Evolutionary conservation across 2,113 vertebrate species (phyloP).

Genomic region (Ictalurus furcatus): DNA sequence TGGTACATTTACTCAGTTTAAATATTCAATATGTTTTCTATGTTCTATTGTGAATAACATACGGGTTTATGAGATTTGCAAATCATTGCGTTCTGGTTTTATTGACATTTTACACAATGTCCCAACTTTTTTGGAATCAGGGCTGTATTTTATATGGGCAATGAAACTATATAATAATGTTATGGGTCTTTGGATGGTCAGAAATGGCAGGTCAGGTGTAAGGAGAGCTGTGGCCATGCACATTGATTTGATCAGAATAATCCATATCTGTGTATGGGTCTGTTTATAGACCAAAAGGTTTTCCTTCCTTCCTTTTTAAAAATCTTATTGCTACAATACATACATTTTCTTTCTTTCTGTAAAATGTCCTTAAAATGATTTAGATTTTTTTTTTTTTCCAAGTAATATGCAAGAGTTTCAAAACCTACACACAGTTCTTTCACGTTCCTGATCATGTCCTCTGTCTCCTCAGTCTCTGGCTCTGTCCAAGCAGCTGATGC

Average conservation of each 20-base stretch:
- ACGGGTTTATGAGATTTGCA: too few relatives aligned
- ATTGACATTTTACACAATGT: too few relatives aligned
- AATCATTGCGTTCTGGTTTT: too few relatives aligned
- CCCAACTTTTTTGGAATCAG: too few relatives aligned
- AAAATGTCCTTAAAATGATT: neutral
- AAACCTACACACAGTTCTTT: neutral
- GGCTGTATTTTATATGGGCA: neutral
- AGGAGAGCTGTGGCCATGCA: neutral
- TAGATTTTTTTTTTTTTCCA: too few relatives aligned
- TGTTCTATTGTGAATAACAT: too few relatives aligned
- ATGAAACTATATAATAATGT: neutral
- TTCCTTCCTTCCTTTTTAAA: neutral
- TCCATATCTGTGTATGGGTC: neutral
- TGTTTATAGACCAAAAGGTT: neutral
- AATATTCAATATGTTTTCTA: too few relatives aligned
- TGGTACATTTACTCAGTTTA: too few relatives aligned
- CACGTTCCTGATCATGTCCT: neutral
- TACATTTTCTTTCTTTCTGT: neutral
- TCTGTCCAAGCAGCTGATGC: slow-evolving; percentile 84
- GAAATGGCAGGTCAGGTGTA: neutral
- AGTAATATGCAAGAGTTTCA: neutral
- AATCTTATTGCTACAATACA: neutral
- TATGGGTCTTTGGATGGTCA: neutral
- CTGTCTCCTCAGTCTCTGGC: slow-evolving; percentile 73
- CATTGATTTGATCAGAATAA: neutral